Evolutionary conservation across 2,888 invertebrate genomes (phyloP), one percentile per base, ranked within the genome.

Genomic region (Dione vanillae): DNA sequence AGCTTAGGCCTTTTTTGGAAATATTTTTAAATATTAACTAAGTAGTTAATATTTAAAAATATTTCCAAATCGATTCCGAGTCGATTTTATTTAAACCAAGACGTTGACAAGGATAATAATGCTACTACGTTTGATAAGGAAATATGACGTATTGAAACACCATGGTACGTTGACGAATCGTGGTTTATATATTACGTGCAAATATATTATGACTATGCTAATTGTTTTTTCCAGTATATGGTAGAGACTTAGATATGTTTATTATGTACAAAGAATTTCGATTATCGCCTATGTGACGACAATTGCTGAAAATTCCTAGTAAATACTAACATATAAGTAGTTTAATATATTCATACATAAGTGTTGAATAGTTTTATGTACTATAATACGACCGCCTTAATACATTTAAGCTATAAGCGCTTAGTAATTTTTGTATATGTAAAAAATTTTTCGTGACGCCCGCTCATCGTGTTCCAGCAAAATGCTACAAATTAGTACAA

Each of bases 161-260:
- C 37, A 54, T 11, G 10, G 54, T 37, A 37, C 10, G 54, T n/a
- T 54, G 54, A 54, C 54, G 35, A 54, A 37, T 54, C 37, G 37
- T 56, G 56, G 56, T 56, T 56, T 56, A 56, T 35, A 37, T n/a
- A 56, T 56, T 40, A 16, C 12, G 11, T 19, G 19, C 19, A 49
- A 16, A 37, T n/a, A 56, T 19, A 37, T 16, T 56, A 56, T 40
- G 10, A 11, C 16, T 40, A 56, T 56, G 37, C 37, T 37, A 56
- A 37, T 11, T 54, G n/a, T 54, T 54, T 9, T 1, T 35, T n/a
- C n/a, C n/a, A 3, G 14, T 35, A n/a, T 45, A 45, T 45, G 0
- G 14, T n/a, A n/a, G n/a, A 45, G 8, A 12, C 8, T 45, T 45
- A 45, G n/a, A 45, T 12, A 43, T 43, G 6, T 43, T 47, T 8